A percentile compares a stretch with the other conserved stretches of the same genome.
These are phyloP conservation scores for Athene cunicularia DNA, from an alignment of 2,113 vertebrate genomes.

Conservation along the genomic window DNA sequence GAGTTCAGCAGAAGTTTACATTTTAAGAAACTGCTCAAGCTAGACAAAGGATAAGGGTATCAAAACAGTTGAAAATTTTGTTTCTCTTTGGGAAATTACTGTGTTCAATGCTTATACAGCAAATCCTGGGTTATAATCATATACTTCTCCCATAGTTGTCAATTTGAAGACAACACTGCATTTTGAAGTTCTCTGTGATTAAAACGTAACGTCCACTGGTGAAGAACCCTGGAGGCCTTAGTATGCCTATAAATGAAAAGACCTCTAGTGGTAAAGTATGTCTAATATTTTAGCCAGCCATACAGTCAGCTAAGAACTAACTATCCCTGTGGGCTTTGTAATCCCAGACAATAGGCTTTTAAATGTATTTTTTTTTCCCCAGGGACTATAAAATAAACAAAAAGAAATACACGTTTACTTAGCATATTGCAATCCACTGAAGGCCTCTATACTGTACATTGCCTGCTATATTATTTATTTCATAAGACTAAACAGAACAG, in stretches of 20 bases:
- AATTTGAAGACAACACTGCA: neutral
- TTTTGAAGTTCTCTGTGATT: neutral
- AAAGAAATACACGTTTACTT: conserved; percentile 43
- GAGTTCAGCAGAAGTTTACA: neutral
- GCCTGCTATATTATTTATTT: conserved; percentile 52
- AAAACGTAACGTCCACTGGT: neutral
- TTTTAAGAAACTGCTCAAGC: neutral
- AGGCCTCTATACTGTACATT: conserved; percentile 3
- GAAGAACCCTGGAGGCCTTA: neutral
- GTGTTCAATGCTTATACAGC: neutral
- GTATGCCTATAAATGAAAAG: neutral
- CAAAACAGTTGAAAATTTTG: neutral
- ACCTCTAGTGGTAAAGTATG: neutral
- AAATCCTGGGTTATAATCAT: neutral
- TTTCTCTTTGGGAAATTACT: neutral
- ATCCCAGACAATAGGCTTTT: conserved; percentile 41
- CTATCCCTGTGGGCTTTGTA: conserved; percentile 49
- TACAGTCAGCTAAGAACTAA: neutral
- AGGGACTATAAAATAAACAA: conserved; percentile 59
- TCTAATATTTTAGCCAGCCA: conserved; percentile 28
- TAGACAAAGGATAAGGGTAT: neutral
- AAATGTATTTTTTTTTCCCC: neutral
- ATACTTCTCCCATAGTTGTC: neutral
- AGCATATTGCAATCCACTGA: conserved; percentile 12
- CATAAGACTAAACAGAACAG: neutral